These are phyloP conservation scores for Oncorhynchus keta DNA, from an alignment of 2,113 vertebrate genomes.

Conservation along the genomic window DNA sequence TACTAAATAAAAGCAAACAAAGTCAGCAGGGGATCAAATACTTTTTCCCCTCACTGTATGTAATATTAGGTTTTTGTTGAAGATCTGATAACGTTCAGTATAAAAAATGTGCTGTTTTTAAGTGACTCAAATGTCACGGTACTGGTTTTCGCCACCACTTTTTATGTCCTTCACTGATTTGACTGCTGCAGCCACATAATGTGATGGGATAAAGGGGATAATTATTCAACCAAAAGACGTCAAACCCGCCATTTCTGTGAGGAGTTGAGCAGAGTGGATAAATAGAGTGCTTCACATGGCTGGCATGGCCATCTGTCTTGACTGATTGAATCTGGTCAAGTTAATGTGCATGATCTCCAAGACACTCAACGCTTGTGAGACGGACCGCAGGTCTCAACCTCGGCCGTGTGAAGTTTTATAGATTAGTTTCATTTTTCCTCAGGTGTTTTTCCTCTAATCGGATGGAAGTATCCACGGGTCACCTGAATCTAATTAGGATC, in stretches of 20 bases:
- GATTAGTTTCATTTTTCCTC: slow-evolving; percentile 15
- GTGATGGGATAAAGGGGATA: slow-evolving; percentile 36
- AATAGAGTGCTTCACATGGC: slow-evolving; percentile 39
- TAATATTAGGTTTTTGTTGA: too few species aligned
- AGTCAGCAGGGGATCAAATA: too few species aligned
- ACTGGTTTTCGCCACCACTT: not conserved
- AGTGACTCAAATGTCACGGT: slow-evolving; percentile 6
- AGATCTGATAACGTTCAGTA: too few species aligned
- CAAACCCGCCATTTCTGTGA: slow-evolving; percentile 38
- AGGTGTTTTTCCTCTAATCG: not conserved
- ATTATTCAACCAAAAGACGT: slow-evolving; percentile 51
- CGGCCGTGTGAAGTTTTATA: slow-evolving; percentile 11
- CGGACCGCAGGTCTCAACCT: slow-evolving; percentile 1
- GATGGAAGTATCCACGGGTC: slow-evolving; percentile 30
- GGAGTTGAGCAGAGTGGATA: slow-evolving; percentile 27
- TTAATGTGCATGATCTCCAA: slow-evolving; percentile 19
- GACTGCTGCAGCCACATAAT: slow-evolving; percentile 8
- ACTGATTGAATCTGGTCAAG: slow-evolving; percentile 35
- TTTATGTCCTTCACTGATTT: slow-evolving; percentile 56
- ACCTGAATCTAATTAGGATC: slow-evolving; percentile 56
- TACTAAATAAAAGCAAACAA: too few species aligned
- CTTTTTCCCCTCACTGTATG: too few species aligned
- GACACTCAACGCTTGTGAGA: slow-evolving; percentile 16
- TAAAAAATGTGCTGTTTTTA: too few species aligned
- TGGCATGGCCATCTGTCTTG: slow-evolving; percentile 18